These are phyloP conservation scores for Hermodice carunculata DNA, from an alignment of 2,888 invertebrate genomes.

Conservation along the genomic window DNA sequence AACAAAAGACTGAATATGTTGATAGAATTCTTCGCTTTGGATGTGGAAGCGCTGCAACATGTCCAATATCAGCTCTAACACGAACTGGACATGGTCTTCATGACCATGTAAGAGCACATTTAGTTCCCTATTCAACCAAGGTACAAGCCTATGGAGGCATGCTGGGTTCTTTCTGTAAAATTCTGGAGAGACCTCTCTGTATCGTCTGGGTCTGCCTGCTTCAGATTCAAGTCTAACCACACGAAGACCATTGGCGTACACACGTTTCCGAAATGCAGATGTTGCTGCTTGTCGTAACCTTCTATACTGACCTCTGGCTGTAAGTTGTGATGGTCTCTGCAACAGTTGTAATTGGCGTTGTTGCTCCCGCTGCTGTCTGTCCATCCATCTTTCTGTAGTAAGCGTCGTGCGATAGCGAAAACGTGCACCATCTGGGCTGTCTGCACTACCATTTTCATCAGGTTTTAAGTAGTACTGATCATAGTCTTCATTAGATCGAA, in stretches of 20 bases:
- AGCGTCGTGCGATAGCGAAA: slow-evolving; percentile 68
- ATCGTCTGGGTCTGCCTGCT: slow-evolving; percentile 63
- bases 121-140: slow-evolving; percentile 90
- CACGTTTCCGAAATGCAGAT: slow-evolving; percentile 74
- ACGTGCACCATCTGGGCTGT: slow-evolving; percentile 45
- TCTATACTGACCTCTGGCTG: slow-evolving; percentile 21
- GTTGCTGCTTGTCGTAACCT: slow-evolving; percentile 55
- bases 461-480: slow-evolving; percentile 79
- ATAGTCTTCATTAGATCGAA: slow-evolving; percentile 87
- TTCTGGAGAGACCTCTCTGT: slow-evolving; percentile 54
- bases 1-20: slow-evolving; percentile 79
- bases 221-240: slow-evolving; percentile 79
- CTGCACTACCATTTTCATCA: slow-evolving; percentile 1
- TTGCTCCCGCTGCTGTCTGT: slow-evolving; percentile 26
- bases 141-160: slow-evolving; percentile 84
- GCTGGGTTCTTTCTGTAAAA: slow-evolving; percentile 76
- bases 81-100: slow-evolving; percentile 71
- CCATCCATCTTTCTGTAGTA: slow-evolving; percentile 52
- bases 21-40: slow-evolving; percentile 76
- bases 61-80: slow-evolving; percentile 79
- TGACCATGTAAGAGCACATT: slow-evolving; percentile 76
- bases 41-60: slow-evolving; percentile 73
- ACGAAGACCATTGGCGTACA: slow-evolving; percentile 84
- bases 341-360: slow-evolving; percentile 38
- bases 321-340: slow-evolving; percentile 40